Evolutionary conservation across 2,888 invertebrate genomes (phyloP).

Genomic region (Mythimna impura): DNA sequence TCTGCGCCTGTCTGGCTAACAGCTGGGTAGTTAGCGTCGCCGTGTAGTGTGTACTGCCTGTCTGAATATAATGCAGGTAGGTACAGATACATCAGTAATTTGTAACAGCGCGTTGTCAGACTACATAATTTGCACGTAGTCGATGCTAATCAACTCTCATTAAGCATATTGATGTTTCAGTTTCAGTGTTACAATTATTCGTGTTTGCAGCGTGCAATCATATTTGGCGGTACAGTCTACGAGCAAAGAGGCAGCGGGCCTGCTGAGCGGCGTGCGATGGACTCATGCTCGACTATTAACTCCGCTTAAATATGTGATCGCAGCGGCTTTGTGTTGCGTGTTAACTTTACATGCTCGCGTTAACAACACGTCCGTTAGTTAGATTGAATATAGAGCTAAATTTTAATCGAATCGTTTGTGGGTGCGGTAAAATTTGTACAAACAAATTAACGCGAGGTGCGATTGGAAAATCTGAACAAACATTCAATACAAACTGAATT

Average conservation of each 20-base stretch:
- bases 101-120: conserved; percentile 68
- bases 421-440: conserved; percentile 81
- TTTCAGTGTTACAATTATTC: conserved; percentile 79
- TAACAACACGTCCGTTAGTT: conserved; percentile 68
- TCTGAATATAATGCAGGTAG: conserved; percentile 44
- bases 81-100: conserved; percentile 62
- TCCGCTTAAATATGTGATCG: conserved; percentile 57
- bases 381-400: conserved; percentile 78
- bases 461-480: conserved; percentile 85
- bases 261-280: conserved; percentile 42
- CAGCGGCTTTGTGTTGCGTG: conserved; percentile 55
- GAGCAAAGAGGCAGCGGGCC: conserved; percentile 43
- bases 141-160: conserved; percentile 83
- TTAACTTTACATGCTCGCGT: conserved; percentile 66
- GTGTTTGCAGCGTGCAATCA: conserved; percentile 73
- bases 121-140: conserved; percentile 74
- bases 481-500: conserved; percentile 77
- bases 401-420: conserved; percentile 83
- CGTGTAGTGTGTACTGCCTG: conserved; percentile 16
- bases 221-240: conserved; percentile 62
- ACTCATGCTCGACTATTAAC: conserved; percentile 55
- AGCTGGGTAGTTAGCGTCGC: conserved; percentile 46
- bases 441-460: conserved; percentile 86
- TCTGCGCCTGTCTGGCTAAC: conserved; percentile 58
- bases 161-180: conserved; percentile 81